Conservation (phyloP, 1,140 invertebrate species). For the Popillia japonica region DNA sequence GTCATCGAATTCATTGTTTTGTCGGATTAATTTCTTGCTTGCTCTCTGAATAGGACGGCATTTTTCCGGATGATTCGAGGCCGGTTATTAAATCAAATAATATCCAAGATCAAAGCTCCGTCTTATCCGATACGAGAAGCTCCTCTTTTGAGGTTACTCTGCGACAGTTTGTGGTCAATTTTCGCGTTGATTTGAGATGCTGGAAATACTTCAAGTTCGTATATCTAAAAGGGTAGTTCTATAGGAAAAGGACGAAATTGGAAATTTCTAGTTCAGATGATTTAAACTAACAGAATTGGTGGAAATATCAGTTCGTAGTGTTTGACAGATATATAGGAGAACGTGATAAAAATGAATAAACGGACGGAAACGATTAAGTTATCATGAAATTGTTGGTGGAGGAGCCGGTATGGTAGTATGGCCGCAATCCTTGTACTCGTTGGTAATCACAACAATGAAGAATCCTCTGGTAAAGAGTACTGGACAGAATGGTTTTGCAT, state of each 20-base stretch:
- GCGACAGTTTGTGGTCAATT: constrained; percentile 7
- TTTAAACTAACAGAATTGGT: not conserved
- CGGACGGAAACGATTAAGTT: no score
- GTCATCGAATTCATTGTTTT: no score
- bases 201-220: not conserved
- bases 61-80: not conserved
- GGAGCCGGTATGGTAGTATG: no score
- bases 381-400: no score
- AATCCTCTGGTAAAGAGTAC: no score
- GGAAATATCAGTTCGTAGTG: constrained; percentile 11
- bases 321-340: not conserved
- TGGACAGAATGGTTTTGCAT: no score
- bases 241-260: not conserved
- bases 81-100: constrained; percentile 31
- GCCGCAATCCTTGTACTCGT: no score
- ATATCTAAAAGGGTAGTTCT: not conserved
- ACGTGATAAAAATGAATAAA: no score
- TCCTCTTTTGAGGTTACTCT: constrained; percentile 4
- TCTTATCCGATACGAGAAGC: not conserved
- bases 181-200: not conserved
- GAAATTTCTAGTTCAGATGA: constrained; percentile 20
- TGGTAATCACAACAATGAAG: no score
- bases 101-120: constrained; percentile 10
- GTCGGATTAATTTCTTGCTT: no score
- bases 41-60: not conserved